These are phyloP conservation scores for Drosophila algonquin DNA, from an alignment of 2,888 invertebrate genomes.

Conservation along the genomic window DNA sequence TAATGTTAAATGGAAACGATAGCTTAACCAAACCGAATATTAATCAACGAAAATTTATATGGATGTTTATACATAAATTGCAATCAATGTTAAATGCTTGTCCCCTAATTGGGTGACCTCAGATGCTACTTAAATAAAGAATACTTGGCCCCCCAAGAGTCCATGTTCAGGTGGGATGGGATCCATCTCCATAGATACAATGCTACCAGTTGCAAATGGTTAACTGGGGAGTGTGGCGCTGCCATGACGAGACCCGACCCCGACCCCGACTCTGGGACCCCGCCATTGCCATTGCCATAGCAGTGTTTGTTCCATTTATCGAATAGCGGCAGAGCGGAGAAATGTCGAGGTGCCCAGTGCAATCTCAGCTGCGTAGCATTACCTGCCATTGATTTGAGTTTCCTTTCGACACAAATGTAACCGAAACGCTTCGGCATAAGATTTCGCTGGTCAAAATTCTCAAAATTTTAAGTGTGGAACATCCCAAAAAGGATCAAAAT, in stretches of 20 bases:
- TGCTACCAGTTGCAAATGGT: too few relatives aligned
- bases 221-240: slow-evolving; percentile 23
- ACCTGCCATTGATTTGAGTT: slow-evolving; percentile 30
- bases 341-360: slow-evolving; percentile 55
- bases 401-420: slow-evolving; percentile 31
- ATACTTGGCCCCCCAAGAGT: neutral
- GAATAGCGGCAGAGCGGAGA: slow-evolving; percentile 50
- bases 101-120: neutral
- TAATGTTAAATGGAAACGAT: neutral
- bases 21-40: neutral
- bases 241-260: slow-evolving; percentile 52
- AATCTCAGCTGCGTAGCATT: slow-evolving; percentile 40
- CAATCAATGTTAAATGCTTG: neutral
- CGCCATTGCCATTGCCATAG: slow-evolving; percentile 61
- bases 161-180: neutral
- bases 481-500: neutral
- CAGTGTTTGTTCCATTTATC: slow-evolving; percentile 75
- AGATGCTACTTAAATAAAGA: neutral
- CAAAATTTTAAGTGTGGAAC: neutral
- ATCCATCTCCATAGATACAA: slow-evolving; percentile 33
- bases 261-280: too few relatives aligned
- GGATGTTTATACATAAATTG: neutral
- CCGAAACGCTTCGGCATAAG: slow-evolving; percentile 31
- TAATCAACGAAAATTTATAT: neutral
- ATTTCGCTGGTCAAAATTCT: slow-evolving; percentile 25